Evolutionary conservation across 2,888 invertebrate species (phyloP).

Genomic region (Boloria euphrosyne): DNA sequence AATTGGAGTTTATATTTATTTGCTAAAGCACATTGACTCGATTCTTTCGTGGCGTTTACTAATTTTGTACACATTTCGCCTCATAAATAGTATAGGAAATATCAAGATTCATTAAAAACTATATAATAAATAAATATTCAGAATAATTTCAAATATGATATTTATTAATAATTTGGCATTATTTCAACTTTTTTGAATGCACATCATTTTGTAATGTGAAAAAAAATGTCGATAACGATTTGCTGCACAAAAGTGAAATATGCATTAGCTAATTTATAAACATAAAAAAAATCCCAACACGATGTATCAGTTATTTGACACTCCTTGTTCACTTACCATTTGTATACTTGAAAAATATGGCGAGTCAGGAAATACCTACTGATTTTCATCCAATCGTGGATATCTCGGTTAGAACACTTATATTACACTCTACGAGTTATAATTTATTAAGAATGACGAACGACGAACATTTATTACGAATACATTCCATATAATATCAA

Average conservation of each 20-base stretch:
- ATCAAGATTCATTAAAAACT: background rate
- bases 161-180: too few relatives aligned
- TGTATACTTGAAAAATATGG: slow-evolving; percentile 53
- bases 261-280: slow-evolving; percentile 30
- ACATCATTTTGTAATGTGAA: background rate
- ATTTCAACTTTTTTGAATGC: too few relatives aligned
- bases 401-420: slow-evolving; percentile 46
- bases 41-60: background rate
- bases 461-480: slow-evolving; percentile 13
- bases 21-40: background rate
- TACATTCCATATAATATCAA: slow-evolving; percentile 6
- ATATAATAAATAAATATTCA: too few relatives aligned
- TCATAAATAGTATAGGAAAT: background rate
- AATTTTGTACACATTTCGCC: background rate
- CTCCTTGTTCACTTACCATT: slow-evolving; percentile 76
- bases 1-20: slow-evolving; percentile 5
- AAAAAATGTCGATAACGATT: slow-evolving; percentile 23
- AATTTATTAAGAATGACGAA: background rate
- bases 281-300: slow-evolving; percentile 56
- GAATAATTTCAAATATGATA: too few relatives aligned
- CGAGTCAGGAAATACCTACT: slow-evolving; percentile 68
- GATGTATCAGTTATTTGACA: slow-evolving; percentile 69
- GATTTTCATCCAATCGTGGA: slow-evolving; percentile 63
- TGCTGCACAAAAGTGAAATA: slow-evolving; percentile 27
- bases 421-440: slow-evolving; percentile 12